A percentile compares a stretch with the other conserved stretches of the same genome.
phyloP scores from a whole-genome alignment of 2,888 invertebrate genomes.

The Drosophila rubida region DNA sequence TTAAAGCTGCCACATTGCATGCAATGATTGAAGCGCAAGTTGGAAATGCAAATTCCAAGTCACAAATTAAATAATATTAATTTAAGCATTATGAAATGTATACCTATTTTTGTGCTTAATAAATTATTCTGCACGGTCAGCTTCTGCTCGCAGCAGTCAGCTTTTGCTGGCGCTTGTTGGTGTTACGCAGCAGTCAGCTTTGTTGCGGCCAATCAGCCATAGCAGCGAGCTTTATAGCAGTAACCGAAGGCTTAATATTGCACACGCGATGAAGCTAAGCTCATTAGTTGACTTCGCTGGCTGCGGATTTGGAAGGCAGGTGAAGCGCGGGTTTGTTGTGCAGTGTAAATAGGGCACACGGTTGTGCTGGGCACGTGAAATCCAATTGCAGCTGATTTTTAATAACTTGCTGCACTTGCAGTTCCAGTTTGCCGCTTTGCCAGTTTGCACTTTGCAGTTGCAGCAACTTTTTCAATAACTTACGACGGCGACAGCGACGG shows the following conservation, averaged over 20 bases:
- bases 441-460: slow-evolving; percentile 21
- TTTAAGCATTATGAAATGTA: no score
- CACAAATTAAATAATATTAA: no score
- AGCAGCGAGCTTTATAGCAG: no score
- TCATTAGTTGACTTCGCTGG: not conserved
- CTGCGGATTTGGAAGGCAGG: not conserved
- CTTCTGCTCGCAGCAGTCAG: not conserved
- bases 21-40: no score
- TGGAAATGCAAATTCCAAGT: no score
- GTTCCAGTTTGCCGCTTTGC: slow-evolving; percentile 11
- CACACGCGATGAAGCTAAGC: not conserved
- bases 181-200: not conserved
- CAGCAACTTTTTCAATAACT: slow-evolving; percentile 78
- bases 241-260: no score
- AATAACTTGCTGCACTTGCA: slow-evolving; percentile 44
- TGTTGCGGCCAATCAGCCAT: no score
- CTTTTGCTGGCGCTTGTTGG: not conserved
- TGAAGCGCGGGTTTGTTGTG: no score
- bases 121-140: no score
- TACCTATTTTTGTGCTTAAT: no score
- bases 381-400: slow-evolving; percentile 54
- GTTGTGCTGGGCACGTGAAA: slow-evolving; percentile 22
- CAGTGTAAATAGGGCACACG: not conserved
- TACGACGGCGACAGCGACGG: slow-evolving; percentile 35
- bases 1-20: no score